phyloP scores from a whole-genome alignment of 2,113 vertebrate species.

The Rhinolophus ferrumequinum region DNA sequence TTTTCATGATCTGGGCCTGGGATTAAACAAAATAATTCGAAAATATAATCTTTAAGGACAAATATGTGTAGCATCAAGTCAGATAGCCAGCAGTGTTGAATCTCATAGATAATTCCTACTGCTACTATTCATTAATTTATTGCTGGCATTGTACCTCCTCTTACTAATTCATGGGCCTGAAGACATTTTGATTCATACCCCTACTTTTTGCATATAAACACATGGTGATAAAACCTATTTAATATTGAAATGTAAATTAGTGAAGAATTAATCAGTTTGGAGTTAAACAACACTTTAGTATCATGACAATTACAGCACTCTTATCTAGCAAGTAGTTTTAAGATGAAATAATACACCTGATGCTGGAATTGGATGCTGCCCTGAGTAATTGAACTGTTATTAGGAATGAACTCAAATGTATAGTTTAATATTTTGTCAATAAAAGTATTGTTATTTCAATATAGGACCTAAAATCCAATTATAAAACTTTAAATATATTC shows the following conservation, averaged over 20 bases:
- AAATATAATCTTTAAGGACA: background rate
- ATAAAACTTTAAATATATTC: background rate
- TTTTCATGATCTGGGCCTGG: background rate
- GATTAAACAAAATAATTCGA: background rate
- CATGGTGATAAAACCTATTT: conserved; percentile 79
- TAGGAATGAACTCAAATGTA: background rate
- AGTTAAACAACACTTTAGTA: conserved; percentile 22
- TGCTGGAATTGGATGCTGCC: background rate
- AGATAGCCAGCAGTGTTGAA: conserved; percentile 47
- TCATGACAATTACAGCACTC: conserved; percentile 58
- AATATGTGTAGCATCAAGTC: background rate
- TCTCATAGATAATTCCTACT: background rate
- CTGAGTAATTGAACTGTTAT: conserved; percentile 1
- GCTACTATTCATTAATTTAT: conserved; percentile 5
- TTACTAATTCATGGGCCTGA: conserved; percentile 14
- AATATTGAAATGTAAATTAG: conserved; percentile 73
- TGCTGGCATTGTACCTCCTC: background rate
- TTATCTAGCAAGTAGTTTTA: background rate
- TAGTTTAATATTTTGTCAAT: background rate
- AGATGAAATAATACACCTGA: background rate
- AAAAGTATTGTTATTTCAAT: background rate
- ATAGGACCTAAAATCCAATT: background rate
- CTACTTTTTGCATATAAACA: conserved; percentile 46
- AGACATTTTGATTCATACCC: conserved; percentile 59
- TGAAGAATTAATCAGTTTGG: conserved; percentile 80